These are phyloP conservation scores for Acipenser ruthenus DNA, from an alignment of 2,797 vertebrate species.

Conservation along the genomic window DNA sequence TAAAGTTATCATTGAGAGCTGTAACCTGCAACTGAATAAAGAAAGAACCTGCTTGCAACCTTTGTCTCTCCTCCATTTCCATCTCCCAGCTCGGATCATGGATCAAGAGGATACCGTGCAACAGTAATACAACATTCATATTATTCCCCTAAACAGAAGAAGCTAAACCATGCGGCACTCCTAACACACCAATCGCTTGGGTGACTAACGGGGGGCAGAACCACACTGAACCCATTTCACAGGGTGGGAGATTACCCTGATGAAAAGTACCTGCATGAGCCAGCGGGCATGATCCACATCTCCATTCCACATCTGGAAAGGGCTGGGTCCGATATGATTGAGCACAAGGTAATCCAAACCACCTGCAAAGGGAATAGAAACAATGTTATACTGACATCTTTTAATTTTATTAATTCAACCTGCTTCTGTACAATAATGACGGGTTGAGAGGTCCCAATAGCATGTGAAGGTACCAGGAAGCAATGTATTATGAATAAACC, in stretches of 20 bases:
- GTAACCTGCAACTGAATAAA: too few species aligned
- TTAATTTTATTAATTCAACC: neutral
- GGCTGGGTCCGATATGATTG: slow-evolving; percentile 68
- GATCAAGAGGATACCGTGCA: neutral
- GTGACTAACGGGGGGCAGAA: too few species aligned
- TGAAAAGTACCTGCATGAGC: slow-evolving; percentile 72
- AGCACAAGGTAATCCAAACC: slow-evolving; percentile 76
- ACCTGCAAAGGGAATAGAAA: slow-evolving; percentile 34
- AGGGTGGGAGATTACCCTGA: neutral
- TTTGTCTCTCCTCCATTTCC: too few species aligned
- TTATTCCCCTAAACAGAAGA: neutral
- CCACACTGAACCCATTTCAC: too few species aligned
- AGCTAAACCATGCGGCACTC: neutral
- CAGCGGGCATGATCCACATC: slow-evolving; percentile 58
- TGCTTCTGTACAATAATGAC: neutral
- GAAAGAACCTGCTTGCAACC: too few species aligned
- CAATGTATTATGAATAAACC: neutral
- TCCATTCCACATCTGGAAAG: slow-evolving; percentile 60
- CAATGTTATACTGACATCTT: neutral
- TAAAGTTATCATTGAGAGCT: too few species aligned
- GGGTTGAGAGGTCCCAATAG: too few species aligned
- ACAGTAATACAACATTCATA: neutral
- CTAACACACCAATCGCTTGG: neutral
- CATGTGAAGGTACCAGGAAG: too few species aligned
- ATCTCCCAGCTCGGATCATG: neutral